Conservation (phyloP, 2,113 vertebrate species). For the Tinamus guttatus region DNA sequence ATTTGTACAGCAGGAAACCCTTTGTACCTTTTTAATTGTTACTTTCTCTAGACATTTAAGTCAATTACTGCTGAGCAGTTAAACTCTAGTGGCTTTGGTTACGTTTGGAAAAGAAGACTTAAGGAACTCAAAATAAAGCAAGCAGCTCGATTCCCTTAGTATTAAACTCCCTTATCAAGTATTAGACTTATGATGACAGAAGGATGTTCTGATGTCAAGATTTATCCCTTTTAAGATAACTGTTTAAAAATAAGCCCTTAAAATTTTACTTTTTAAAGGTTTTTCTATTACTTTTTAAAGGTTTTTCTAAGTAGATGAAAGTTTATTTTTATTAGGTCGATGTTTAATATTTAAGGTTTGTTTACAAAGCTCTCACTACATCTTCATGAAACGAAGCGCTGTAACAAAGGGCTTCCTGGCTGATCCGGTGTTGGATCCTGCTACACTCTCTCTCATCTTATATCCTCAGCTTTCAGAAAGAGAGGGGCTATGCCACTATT, state of each 20-base stretch:
- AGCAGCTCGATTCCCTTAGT: background rate
- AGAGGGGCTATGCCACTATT: background rate
- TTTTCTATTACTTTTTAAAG: background rate
- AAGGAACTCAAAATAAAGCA: background rate
- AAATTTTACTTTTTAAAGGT: constrained; percentile 18
- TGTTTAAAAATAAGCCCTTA: constrained; percentile 53
- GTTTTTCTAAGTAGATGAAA: constrained; percentile 16
- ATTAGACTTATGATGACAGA: constrained; percentile 6
- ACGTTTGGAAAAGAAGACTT: constrained; percentile 37
- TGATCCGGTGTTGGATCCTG: background rate
- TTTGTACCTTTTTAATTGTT: constrained; percentile 63
- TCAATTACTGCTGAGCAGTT: constrained; percentile 44
- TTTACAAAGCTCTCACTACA: background rate
- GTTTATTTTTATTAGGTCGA: constrained; percentile 29
- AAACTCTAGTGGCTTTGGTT: constrained; percentile 2
- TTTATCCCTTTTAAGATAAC: constrained; percentile 41
- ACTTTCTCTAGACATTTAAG: constrained; percentile 55
- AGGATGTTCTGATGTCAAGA: constrained; percentile 41
- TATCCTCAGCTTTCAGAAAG: background rate
- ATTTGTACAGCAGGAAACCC: constrained; percentile 5
- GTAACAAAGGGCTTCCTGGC: background rate
- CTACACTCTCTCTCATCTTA: background rate
- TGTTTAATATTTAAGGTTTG: constrained; percentile 8
- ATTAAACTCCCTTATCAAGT: background rate
- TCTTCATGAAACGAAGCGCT: background rate